Base-by-base conservation (phyloP, 2,888 invertebrate species). In the Dasysyrphus albostriatus region DNA sequence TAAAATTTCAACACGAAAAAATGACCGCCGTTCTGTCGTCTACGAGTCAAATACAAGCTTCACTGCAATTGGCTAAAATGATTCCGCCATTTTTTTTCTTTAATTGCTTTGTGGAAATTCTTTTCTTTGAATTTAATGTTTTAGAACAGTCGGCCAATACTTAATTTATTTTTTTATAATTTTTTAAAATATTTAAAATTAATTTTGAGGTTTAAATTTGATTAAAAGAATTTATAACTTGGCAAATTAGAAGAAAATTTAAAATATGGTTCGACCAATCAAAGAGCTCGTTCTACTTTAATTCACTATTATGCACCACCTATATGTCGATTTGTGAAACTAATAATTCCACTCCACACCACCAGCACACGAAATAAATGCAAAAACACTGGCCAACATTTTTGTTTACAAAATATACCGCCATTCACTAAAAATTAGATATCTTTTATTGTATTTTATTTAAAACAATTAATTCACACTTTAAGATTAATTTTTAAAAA, bases 11-110 rank as follows among this genome's bases (percentile, higher is more conserved):
- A 61, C 72, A 72, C 58, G 44, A 67, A 37, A 82, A 77, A 77
- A 73, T 51, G 49, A 73, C 82, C 85, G 76, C 81, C 76, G 84
- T 61, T 51, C 72, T 61, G 61, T 77, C 73, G 61, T 77, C 73
- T 56, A 69, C 72, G 49, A 74, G 67, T 77, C 73, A 85, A 67
- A 81, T 85, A 74, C 73, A 85, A 85, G 85, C 85, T 77, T 61
- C 47, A 56, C 63, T 77, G 67, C 47, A 82, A 82, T 77, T 81
- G 77, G 76, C 34, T 54, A 74, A 56, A 51, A 37, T 47, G 2
- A 69, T 73, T 76, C 82, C 82, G 77, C 82, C 82, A 85, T 85
- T 77, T 85, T 54, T 85, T 63, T 54, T 63, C 14, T 24, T 47
- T 75, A 65, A 67, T 67, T 44, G 51, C 75, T 56, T 42, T 65